Evolutionary conservation across 2,888 invertebrate species (phyloP), one percentile per base, ranked within the genome.

Genomic region (Lysandra bellargus): DNA sequence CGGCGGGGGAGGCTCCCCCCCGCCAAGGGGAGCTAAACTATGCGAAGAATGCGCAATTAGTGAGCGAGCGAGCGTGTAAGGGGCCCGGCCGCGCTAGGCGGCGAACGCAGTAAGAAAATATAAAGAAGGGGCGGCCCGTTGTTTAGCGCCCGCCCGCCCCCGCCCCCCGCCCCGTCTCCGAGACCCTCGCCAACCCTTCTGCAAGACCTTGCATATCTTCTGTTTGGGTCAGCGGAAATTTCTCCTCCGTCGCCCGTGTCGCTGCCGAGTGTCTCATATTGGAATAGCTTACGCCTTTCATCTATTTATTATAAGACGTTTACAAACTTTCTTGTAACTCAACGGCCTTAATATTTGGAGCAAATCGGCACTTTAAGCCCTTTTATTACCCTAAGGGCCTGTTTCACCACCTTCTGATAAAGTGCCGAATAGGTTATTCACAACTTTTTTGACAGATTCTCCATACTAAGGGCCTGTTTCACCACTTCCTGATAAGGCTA

Each of bases 31-130:
- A 96, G 96, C 96, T 96, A 97, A 98, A 98, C 97, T 98, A 98
- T 98, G 97, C 97, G 97, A 98, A 97, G 98, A 98, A 98, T 98
- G 97, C 97, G 97, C 97, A 98, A 98, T 98, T 98, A 98, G 97
- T 97, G 97, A 97, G 96, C 96, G 96, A 96, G 95, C 96, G 96
- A 95, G 96, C 95, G 95, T 95, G 95, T 95, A 95, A 92, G 95
- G 93, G 94, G 96, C 95, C 95, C 95, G 94, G 95, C 95, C 94
- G 94, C 91, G 93, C 92, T 88, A 92, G 92, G 91, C 91, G 94
- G 93, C 93, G 93, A 93, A 93, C 92, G 95, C 95, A 96, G 93
- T 93, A 94, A 96, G 96, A 96, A 96, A 96, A 96, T 96, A 96
- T 96, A 96, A 96, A 96, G 96, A 96, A 95, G 95, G 95, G 95